Conservation (phyloP, 2,113 vertebrate species). For the Anoplopoma fimbria region DNA sequence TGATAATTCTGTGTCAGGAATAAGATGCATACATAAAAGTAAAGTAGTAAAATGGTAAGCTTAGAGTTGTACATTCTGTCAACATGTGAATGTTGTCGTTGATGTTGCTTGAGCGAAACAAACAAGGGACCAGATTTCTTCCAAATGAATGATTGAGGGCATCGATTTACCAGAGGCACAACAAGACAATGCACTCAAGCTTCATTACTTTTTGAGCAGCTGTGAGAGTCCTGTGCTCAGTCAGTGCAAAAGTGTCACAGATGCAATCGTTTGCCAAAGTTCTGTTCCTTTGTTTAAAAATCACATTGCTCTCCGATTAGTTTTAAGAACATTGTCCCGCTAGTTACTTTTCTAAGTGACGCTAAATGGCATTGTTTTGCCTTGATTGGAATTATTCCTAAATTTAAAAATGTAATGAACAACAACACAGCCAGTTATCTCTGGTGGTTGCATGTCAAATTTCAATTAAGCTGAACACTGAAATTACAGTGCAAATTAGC, state of each 20-base stretch:
- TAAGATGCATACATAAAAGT: slow-evolving; percentile 24
- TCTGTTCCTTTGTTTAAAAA: slow-evolving; percentile 8
- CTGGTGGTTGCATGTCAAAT: background rate
- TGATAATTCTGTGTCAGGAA: slow-evolving; percentile 27
- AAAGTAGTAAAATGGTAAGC: background rate
- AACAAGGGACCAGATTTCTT: slow-evolving; percentile 69
- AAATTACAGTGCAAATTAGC: background rate
- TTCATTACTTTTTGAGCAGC: slow-evolving; percentile 77
- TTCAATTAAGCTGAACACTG: background rate
- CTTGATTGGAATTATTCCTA: background rate
- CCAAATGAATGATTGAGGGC: slow-evolving; percentile 64
- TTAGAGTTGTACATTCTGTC: slow-evolving; percentile 44
- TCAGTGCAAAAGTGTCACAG: slow-evolving; percentile 8
- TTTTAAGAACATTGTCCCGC: background rate
- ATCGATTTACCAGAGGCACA: slow-evolving; percentile 61
- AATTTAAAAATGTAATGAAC: background rate
- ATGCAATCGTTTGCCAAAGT: slow-evolving; percentile 24
- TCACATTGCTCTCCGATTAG: background rate
- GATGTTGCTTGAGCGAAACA: slow-evolving; percentile 56
- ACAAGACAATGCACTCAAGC: slow-evolving; percentile 78
- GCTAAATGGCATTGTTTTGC: slow-evolving; percentile 18
- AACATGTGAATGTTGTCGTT: slow-evolving; percentile 53
- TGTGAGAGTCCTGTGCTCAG: slow-evolving; percentile 37
- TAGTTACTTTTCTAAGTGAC: background rate
- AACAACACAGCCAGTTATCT: background rate